Conservation (phyloP, 2,113 vertebrate genomes). For the Gymnobelideus leadbeateri region DNA sequence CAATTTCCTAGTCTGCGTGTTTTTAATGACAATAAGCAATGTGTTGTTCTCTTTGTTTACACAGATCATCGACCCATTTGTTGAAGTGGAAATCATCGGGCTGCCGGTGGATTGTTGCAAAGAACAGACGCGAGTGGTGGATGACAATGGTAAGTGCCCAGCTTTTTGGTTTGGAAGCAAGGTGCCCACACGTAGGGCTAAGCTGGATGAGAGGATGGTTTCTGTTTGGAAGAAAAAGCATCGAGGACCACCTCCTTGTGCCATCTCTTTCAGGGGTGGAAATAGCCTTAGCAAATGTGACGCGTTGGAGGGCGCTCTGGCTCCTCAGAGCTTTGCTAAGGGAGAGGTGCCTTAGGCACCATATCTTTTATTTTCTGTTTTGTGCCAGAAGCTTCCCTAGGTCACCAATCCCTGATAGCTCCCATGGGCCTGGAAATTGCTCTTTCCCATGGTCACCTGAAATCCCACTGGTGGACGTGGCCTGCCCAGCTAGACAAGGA, state of each 20-base stretch:
- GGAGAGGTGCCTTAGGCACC: not conserved
- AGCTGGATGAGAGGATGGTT: not conserved
- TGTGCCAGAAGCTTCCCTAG: slow-evolving; percentile 24
- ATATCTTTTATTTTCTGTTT: not conserved
- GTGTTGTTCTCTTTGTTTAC: slow-evolving; percentile 44
- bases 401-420: not conserved
- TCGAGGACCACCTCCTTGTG: not conserved
- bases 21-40: not conserved
- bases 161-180: not conserved
- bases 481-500: not conserved
- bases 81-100: slow-evolving; percentile 98
- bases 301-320: not conserved
- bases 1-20: not conserved
- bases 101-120: slow-evolving; percentile 96
- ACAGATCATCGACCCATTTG: slow-evolving; percentile 99
- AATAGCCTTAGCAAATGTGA: not conserved
- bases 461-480: not conserved
- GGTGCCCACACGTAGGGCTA: not conserved
- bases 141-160: slow-evolving; percentile 93
- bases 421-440: not conserved
- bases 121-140: slow-evolving; percentile 98
- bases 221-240: not conserved
- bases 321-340: slow-evolving; percentile 48
- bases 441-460: not conserved
- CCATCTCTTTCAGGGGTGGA: not conserved